Evolutionary conservation across 2,888 invertebrate genomes (phyloP).

Genomic region (Vanessa cardui): DNA sequence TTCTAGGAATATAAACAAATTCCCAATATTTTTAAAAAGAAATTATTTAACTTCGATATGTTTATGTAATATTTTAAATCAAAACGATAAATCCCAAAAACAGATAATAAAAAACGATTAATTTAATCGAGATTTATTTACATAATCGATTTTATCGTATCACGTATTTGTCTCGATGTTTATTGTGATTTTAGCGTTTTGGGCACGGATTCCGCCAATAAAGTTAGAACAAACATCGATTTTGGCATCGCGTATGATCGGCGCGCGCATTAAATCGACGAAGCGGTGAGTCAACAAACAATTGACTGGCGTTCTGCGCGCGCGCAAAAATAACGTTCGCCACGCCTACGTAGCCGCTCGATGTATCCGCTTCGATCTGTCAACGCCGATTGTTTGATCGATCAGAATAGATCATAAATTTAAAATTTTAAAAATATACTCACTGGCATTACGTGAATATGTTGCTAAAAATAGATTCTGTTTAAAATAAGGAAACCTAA

Average conservation of each 20-base stretch:
- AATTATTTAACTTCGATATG: background rate
- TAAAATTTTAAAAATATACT: slow-evolving; percentile 12
- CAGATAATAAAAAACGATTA: slow-evolving; percentile 15
- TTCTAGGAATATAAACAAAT: slow-evolving; percentile 25
- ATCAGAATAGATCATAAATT: slow-evolving; percentile 18
- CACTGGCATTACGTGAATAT: slow-evolving; percentile 8
- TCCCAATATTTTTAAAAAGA: slow-evolving; percentile 17
- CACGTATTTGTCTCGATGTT: slow-evolving; percentile 28
- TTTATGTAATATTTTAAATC: slow-evolving; percentile 7
- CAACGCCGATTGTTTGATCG: slow-evolving; percentile 33
- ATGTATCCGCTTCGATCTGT: slow-evolving; percentile 31
- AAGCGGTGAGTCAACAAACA: slow-evolving; percentile 30
- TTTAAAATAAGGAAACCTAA: background rate
- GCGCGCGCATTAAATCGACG: slow-evolving; percentile 22
- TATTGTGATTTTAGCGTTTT: slow-evolving; percentile 13
- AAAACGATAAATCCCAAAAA: slow-evolving; percentile 8
- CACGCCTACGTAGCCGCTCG: slow-evolving; percentile 10
- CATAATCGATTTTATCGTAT: slow-evolving; percentile 18
- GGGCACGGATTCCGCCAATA: slow-evolving; percentile 18
- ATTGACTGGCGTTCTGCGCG: slow-evolving; percentile 18
- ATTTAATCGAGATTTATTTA: slow-evolving; percentile 1
- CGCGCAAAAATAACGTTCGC: slow-evolving; percentile 22
- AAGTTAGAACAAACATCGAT: slow-evolving; percentile 27
- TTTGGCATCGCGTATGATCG: slow-evolving; percentile 20
- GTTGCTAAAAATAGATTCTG: background rate